Conservation (phyloP, 2,888 invertebrate genomes). For the Noctua fimbriata region DNA sequence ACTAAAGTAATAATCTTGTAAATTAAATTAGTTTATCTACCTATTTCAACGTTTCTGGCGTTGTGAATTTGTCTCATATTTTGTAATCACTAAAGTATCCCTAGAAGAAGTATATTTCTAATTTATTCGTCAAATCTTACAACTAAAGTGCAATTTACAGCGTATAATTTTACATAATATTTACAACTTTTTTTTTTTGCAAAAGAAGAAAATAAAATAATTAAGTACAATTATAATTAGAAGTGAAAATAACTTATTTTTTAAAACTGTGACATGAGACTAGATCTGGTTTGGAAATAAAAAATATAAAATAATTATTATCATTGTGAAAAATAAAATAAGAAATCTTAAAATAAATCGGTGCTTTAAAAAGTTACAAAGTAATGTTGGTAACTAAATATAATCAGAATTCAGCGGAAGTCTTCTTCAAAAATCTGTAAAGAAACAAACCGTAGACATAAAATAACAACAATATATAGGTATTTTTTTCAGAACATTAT, state of each 20-base stretch:
- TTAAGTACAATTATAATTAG: conserved; percentile 67
- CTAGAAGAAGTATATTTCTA: conserved; percentile 17
- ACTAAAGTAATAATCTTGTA: conserved; percentile 25
- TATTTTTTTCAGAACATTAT: neutral
- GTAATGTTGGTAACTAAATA: conserved; percentile 78
- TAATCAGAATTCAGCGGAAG: conserved; percentile 67
- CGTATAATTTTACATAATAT: conserved; percentile 63
- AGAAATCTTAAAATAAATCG: conserved; percentile 66
- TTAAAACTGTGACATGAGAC: conserved; percentile 90
- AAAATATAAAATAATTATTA: conserved; percentile 69
- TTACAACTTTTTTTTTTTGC: conserved; percentile 60
- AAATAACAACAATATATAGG: conserved; percentile 37
- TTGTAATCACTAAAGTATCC: conserved; percentile 28
- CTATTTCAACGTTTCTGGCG: conserved; percentile 30
- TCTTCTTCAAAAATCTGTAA: conserved; percentile 86
- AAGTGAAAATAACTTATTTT: conserved; percentile 82
- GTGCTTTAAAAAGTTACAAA: conserved; percentile 65
- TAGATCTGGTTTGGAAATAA: conserved; percentile 87
- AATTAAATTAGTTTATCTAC: conserved; percentile 40
- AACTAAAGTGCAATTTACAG: conserved; percentile 72
- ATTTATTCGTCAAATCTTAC: conserved; percentile 52
- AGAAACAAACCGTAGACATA: conserved; percentile 66
- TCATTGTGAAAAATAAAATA: conserved; percentile 62
- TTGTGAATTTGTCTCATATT: conserved; percentile 41
- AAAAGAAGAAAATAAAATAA: conserved; percentile 66